Evolutionary conservation across 2,113 vertebrate species (phyloP).

Genomic region (Silurus meridionalis): DNA sequence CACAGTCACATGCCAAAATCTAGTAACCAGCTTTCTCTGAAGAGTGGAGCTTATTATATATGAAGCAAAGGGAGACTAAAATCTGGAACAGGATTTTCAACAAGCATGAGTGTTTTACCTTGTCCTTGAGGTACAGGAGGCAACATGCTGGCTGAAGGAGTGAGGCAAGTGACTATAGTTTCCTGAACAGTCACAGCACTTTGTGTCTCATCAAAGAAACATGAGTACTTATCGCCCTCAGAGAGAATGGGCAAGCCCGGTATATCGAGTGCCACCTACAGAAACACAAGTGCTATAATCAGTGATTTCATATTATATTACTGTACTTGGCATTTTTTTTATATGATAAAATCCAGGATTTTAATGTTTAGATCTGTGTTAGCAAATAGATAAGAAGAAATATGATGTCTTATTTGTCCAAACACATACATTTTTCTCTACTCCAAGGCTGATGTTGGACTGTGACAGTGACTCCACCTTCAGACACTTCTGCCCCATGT

Average conservation of each 20-base stretch:
- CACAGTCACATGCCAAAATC: not conserved
- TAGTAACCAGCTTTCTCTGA: not conserved
- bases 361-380: not conserved
- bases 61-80: not conserved
- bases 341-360: not conserved
- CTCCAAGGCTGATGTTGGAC: constrained; percentile 88
- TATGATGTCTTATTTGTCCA: not conserved
- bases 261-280: constrained; percentile 83
- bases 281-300: not conserved
- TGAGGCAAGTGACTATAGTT: constrained; percentile 82
- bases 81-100: not conserved
- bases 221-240: constrained; percentile 83
- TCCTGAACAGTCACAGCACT: constrained; percentile 78
- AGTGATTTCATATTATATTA: not conserved
- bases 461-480: constrained; percentile 79
- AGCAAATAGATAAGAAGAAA: not conserved
- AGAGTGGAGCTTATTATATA: not conserved
- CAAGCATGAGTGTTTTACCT: constrained; percentile 69
- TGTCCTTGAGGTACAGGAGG: constrained; percentile 78
- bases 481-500: constrained; percentile 79
- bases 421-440: constrained; percentile 79
- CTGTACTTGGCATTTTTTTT: not conserved
- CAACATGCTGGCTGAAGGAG: constrained; percentile 79
- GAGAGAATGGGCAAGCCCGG: constrained; percentile 79
- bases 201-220: constrained; percentile 86